phyloP scores from a whole-genome alignment of 2,113 vertebrate species.

The Microtus richardsoni region DNA sequence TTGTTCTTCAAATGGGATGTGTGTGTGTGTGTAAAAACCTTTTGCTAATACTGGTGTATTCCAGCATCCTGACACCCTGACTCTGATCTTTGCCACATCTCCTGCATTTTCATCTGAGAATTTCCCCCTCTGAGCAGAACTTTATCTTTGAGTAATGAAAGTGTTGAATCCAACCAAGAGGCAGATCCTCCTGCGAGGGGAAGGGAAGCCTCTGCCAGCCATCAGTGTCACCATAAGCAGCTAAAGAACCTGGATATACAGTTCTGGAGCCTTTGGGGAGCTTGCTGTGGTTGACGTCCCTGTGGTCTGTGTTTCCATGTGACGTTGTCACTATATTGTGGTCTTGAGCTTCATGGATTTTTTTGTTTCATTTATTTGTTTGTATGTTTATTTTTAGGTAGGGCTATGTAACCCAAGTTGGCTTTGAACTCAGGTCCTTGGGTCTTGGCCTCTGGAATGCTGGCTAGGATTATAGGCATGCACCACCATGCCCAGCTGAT shows the following conservation, averaged over 20 bases:
- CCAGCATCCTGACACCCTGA: not conserved
- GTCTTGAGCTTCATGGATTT: not conserved
- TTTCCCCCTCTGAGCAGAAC: not conserved
- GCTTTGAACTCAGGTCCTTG: not conserved
- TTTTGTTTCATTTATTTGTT: not conserved
- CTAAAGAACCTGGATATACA: not conserved
- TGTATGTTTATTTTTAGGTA: not conserved
- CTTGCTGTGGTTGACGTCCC: not conserved
- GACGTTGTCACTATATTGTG: not conserved
- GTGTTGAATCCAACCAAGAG: constrained; percentile 25
- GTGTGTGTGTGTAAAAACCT: too few relatives aligned
- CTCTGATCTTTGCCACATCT: not conserved
- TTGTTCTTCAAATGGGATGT: not conserved
- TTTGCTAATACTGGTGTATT: not conserved
- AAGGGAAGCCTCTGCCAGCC: not conserved
- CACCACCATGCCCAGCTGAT: not conserved
- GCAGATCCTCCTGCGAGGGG: not conserved
- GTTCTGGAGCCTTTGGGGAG: not conserved
- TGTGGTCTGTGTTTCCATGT: not conserved
- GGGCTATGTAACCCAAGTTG: not conserved
- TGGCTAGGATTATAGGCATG: not conserved
- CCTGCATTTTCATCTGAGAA: not conserved
- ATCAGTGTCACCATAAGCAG: not conserved
- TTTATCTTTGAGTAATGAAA: constrained; percentile 27
- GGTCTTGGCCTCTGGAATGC: not conserved